Evolutionary conservation across 1,140 invertebrate species (phyloP), one percentile per base, ranked within the genome.

Genomic region (Lutraria rhynchaena): DNA sequence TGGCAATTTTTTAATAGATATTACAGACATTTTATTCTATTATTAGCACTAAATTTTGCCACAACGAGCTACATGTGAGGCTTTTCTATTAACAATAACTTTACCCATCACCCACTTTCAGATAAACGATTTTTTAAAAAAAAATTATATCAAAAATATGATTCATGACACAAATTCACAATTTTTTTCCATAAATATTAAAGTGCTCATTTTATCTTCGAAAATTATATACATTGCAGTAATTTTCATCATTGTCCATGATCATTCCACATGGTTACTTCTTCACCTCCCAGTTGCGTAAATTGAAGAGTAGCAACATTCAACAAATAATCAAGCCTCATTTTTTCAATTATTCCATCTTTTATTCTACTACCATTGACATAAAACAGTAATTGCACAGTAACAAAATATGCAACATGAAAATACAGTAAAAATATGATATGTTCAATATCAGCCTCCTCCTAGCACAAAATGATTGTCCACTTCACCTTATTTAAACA

Each of bases 321-420:
- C 27, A 41, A 41, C 19, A 67, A 46, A 67, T 67, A 67, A 67
- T 67, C 41, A 67, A 67, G 63, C 27, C 61, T 46, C n/a, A 31
- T 5, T 5, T 67, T 67, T 67, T 29, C 4, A 24, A 46, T 49
- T 41, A 22, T 44, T 29, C 15, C 19, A 61, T 35, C 49, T 67
- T 67, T 67, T 67, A 19, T 17, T 67, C 41, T 44, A 49, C 63
- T 67, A 67, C 63, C 51, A 37, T 46, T 27, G 3, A 67, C 63
- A 67, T 67, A 67, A 67, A 67, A 67, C 63, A 67, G 24, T 51
- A 49, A 67, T 67, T 67, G 63, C 63, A 67, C 63, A 67, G 63
- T 67, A 67, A 67, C 63, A 67, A 67, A 55, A 49, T 65, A 65
- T 41, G 37, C 37, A 41, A 41, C 15, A 41, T 41, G 5, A 7